Evolutionary conservation across 2,888 invertebrate species (phyloP), one percentile per base, ranked within the genome.

Genomic region (Leptopterna dolabrata): DNA sequence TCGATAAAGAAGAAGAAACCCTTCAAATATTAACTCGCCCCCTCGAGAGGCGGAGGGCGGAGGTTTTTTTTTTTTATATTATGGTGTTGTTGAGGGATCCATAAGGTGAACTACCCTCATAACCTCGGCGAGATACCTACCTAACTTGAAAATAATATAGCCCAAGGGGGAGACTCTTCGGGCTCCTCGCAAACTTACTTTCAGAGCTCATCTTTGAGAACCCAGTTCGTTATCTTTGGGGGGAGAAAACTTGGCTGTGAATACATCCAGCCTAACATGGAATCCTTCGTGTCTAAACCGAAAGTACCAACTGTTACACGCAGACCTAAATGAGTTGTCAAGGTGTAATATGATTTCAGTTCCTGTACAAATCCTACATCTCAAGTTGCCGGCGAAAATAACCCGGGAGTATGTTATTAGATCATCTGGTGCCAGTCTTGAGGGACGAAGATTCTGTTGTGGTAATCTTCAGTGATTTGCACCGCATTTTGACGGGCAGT

Each of bases 101-200:
- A 63, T 63, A 63, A 63, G 63, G 63, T 63, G 63, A 63, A 63
- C 63, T 63, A 24, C 63, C 63, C 73, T 73, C 73, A 73, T 73
- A 73, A 73, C 73, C 73, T 73, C 41, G 36, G 36, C 19, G 24
- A 27, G 63, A 63, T 63, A 63, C 47, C 27, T 63, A 63, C 47
- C 27, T 73, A 73, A 73, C 73, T 73, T 73, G 29, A 36, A 73
- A 73, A 73, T 73, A 73, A 73, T 73, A 73, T 73, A 73, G 73
- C 73, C 73, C 73, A 0, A 36, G 73, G 73, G 73, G 30, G 36
- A 73, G 36, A 16, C 73, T 7, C 36, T 36, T 36, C 19, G 19
- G 24, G 63, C 19, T 7, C 55, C 19, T 55, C 24, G 19, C 63
- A 11, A 63, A 63, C 24, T 63, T 63, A 63, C 63, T 63, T 63